These are phyloP conservation scores for Chionoecetes opilio DNA, from an alignment of 1,140 invertebrate species.

Conservation along the genomic window DNA sequence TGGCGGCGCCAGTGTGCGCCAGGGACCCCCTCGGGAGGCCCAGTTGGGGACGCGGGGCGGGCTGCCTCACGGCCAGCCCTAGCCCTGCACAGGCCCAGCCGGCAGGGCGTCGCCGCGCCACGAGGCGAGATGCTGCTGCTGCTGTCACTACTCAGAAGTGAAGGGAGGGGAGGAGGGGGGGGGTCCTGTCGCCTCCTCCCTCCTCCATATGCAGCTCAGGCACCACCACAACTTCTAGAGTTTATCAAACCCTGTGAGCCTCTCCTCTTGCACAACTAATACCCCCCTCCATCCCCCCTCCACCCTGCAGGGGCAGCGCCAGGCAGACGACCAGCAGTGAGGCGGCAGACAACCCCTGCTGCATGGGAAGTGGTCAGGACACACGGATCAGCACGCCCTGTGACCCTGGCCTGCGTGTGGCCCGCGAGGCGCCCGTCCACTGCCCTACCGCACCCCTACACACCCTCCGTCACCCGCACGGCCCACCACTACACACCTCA, in stretches of 20 bases:
- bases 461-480: not conserved
- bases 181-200: not conserved
- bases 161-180: not conserved
- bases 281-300: not conserved
- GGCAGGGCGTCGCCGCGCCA: not conserved
- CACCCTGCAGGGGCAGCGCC: not conserved
- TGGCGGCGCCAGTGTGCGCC: slow-evolving; percentile 36
- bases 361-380: not conserved
- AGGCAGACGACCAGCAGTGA: not conserved
- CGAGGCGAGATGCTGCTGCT: not conserved
- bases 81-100: not conserved
- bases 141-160: not conserved
- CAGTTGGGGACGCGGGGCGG: slow-evolving; percentile 30
- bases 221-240: slow-evolving; percentile 4
- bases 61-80: not conserved
- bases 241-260: slow-evolving; percentile 5
- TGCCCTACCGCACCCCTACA: not conserved
- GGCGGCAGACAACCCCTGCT: not conserved
- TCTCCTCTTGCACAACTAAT: not conserved
- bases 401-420: not conserved
- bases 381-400: not conserved
- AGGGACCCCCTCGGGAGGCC: slow-evolving; percentile 42
- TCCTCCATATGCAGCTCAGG: not conserved
- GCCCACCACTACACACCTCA: not conserved
- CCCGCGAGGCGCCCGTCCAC: not conserved